Evolutionary conservation across 2,113 vertebrate genomes (phyloP).

Genomic region (Saccopteryx bilineata): DNA sequence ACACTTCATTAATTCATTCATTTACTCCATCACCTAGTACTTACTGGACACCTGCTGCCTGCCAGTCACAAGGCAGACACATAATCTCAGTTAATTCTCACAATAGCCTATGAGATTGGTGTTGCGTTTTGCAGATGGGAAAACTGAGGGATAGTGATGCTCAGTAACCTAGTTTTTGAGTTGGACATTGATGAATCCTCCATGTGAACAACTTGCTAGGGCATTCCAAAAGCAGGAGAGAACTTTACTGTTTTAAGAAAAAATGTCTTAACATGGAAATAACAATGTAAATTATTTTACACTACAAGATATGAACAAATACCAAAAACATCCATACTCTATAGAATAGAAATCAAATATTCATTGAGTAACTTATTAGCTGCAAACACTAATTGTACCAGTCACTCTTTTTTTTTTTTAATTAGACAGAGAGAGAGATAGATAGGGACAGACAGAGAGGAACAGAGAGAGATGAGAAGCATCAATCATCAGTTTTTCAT

Average conservation of each 20-base stretch:
- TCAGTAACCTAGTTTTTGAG: neutral
- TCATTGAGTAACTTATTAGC: neutral
- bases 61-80: neutral
- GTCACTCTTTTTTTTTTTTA: neutral
- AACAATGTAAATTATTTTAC: constrained; percentile 11
- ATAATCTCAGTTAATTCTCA: constrained; percentile 28
- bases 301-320: neutral
- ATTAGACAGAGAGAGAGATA: too few relatives aligned
- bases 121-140: constrained; percentile 5
- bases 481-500: too few relatives aligned
- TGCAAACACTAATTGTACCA: neutral
- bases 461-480: too few relatives aligned
- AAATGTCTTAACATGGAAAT: constrained; percentile 55
- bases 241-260: constrained; percentile 29
- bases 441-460: too few relatives aligned
- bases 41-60: neutral
- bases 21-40: neutral
- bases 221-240: constrained; percentile 28
- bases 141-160: constrained; percentile 37
- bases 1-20: constrained; percentile 39
- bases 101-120: neutral
- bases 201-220: neutral
- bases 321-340: neutral
- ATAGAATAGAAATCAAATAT: neutral
- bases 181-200: constrained; percentile 37